A percentile compares a stretch with the other conserved stretches of the same genome.
phyloP scores from a whole-genome alignment of 2,113 vertebrate species.

The Gorsachius goisagi region DNA sequence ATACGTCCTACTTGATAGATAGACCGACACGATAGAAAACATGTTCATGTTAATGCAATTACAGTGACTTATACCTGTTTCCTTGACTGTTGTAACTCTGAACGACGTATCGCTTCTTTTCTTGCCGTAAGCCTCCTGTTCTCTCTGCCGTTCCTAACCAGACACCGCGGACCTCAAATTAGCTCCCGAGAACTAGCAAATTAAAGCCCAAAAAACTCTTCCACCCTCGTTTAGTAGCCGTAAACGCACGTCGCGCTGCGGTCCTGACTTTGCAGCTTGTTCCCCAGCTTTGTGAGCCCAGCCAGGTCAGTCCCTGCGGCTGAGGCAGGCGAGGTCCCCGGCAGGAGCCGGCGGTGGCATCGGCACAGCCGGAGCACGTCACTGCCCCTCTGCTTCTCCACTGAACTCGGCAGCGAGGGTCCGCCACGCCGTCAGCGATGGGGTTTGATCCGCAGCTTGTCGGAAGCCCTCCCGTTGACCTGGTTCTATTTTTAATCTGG shows the following conservation, averaged over 20 bases:
- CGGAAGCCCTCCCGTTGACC: background rate
- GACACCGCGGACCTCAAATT: background rate
- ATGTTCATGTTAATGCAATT: slow-evolving; percentile 17
- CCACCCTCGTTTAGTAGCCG: background rate
- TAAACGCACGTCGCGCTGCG: rapidly evolving
- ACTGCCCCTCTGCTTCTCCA: background rate
- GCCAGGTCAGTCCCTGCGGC: background rate
- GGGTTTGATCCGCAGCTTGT: background rate
- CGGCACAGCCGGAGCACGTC: rapidly evolving
- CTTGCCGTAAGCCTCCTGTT: background rate
- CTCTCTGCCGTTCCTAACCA: background rate
- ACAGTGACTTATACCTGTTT: background rate
- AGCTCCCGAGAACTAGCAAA: background rate
- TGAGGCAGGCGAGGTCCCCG: background rate
- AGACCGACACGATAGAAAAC: background rate
- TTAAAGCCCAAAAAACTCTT: background rate
- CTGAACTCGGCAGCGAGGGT: background rate
- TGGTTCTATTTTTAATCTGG: slow-evolving; percentile 22
- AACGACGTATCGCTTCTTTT: background rate
- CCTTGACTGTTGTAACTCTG: background rate
- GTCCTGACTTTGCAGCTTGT: background rate
- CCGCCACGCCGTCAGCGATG: background rate
- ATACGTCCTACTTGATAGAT: background rate
- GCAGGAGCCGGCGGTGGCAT: rapidly evolving
- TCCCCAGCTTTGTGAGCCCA: background rate